phyloP scores from a whole-genome alignment of 2,888 invertebrate species.

The Autographa gamma region DNA sequence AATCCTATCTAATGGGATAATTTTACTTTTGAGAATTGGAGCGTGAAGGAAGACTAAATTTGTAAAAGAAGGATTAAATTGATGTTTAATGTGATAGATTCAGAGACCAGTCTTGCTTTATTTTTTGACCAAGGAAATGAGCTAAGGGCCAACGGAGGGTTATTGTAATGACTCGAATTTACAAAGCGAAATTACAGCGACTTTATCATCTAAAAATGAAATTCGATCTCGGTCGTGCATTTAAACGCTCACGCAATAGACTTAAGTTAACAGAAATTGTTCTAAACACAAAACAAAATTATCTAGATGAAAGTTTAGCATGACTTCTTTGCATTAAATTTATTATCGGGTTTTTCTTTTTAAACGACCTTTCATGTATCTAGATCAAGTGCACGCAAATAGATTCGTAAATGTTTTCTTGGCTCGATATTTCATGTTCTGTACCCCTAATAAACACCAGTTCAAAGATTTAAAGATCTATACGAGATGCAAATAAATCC shows the following conservation, averaged over 20 bases:
- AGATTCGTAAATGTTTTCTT: slow-evolving; percentile 21
- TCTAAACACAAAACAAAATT: slow-evolving; percentile 8
- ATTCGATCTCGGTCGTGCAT: background rate
- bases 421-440: slow-evolving; percentile 10
- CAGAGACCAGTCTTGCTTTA: no score
- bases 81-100: no score
- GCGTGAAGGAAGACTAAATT: background rate
- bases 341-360: slow-evolving; percentile 25
- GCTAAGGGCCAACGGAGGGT: no score
- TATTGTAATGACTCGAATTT: background rate
- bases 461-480: slow-evolving; percentile 46
- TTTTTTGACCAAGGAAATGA: no score
- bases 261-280: slow-evolving; percentile 11
- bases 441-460: slow-evolving; percentile 15
- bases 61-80: background rate
- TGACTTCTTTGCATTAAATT: slow-evolving; percentile 11
- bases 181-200: background rate
- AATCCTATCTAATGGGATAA: background rate
- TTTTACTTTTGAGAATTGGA: background rate
- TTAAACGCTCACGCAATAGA: background rate
- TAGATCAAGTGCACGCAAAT: slow-evolving; percentile 22
- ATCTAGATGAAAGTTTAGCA: slow-evolving; percentile 6
- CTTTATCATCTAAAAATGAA: background rate
- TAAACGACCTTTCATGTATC: slow-evolving; percentile 13
- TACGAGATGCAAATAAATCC: slow-evolving; percentile 15